Percentiles rank a stretch among this genome's conserved stretches.
phyloP scores from a whole-genome alignment of 2,888 invertebrate species.

The Drosophila kambysellisi region DNA sequence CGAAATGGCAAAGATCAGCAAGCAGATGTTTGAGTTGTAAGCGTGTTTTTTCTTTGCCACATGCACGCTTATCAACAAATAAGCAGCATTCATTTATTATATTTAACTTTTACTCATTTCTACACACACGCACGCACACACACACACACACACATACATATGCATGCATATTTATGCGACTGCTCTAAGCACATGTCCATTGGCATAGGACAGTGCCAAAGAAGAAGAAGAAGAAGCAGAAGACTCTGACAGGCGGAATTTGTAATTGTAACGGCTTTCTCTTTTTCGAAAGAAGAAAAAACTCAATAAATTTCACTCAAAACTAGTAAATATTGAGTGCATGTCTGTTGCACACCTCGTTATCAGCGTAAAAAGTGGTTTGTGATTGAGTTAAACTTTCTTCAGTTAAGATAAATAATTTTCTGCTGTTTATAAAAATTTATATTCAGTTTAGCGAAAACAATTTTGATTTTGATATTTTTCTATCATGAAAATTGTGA shows the following conservation, averaged over 20 bases:
- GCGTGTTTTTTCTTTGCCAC: constrained; percentile 45
- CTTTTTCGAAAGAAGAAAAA: constrained; percentile 33
- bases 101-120: constrained; percentile 22
- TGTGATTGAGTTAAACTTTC: background rate
- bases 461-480: background rate
- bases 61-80: constrained; percentile 44
- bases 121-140: constrained; percentile 1
- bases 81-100: constrained; percentile 5
- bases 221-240: constrained; percentile 6
- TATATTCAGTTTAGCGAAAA: background rate
- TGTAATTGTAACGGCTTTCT: constrained; percentile 60
- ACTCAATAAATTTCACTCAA: constrained; percentile 23
- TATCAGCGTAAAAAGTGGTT: background rate
- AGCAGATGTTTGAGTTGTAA: constrained; percentile 67
- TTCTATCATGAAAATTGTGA: background rate
- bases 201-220: constrained; percentile 65
- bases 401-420: background rate
- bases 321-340: constrained; percentile 3
- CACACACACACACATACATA: background rate
- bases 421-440: background rate
- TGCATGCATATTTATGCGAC: background rate
- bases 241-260: constrained; percentile 27
- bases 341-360: background rate
- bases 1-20: constrained; percentile 58
- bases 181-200: constrained; percentile 37